These are phyloP conservation scores for Malacoraja senta DNA, from an alignment of 2,797 vertebrate genomes.

Conservation along the genomic window DNA sequence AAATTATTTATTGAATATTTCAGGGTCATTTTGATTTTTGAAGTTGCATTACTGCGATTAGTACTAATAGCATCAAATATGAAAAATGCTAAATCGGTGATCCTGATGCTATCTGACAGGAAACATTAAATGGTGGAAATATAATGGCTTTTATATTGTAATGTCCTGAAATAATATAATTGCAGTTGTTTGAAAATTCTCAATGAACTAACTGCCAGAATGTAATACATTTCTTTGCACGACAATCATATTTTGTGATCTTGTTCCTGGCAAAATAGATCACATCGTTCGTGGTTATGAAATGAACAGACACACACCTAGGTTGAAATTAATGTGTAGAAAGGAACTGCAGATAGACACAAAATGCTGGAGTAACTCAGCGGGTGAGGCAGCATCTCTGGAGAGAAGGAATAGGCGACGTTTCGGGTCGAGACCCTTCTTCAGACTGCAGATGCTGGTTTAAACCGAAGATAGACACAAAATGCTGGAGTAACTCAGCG, in stretches of 20 bases:
- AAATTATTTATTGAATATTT: not conserved
- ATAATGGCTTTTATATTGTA: constrained; percentile 23
- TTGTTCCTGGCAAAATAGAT: not conserved
- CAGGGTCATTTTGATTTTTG: not conserved
- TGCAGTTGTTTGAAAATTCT: not conserved
- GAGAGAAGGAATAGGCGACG: too few relatives aligned
- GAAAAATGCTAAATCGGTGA: constrained; percentile 6
- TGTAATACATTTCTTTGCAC: not conserved
- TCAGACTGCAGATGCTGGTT: too few relatives aligned
- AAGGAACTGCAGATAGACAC: too few relatives aligned
- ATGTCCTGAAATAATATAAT: not conserved
- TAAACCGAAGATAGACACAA: too few relatives aligned
- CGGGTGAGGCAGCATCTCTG: too few relatives aligned
- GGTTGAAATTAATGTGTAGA: not conserved
- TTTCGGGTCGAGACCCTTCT: too few relatives aligned
- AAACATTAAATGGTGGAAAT: not conserved
- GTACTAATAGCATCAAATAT: not conserved
- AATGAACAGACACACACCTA: not conserved
- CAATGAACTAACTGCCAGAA: not conserved
- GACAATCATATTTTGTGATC: not conserved
- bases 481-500: too few relatives aligned
- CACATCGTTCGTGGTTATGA: not conserved
- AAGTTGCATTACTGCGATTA: not conserved
- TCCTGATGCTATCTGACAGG: not conserved
- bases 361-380: too few relatives aligned